Evolutionary conservation across 2,888 invertebrate species (phyloP).

Genomic region (Tanypteryx hageni): DNA sequence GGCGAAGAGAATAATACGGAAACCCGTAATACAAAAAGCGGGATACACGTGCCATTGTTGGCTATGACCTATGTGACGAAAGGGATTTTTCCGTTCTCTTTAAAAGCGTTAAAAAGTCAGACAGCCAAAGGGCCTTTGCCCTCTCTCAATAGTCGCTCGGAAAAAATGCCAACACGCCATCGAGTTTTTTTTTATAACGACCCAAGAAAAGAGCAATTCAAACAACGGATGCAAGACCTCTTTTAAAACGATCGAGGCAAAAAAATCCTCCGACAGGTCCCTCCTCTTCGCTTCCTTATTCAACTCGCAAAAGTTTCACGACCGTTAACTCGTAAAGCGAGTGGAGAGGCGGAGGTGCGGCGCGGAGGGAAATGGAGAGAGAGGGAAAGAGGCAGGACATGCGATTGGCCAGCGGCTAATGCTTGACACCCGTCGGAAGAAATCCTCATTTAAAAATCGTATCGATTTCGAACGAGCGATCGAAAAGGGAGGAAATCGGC

Average conservation of each 20-base stretch:
- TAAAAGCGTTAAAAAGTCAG: too few species aligned
- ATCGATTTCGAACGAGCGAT: constrained; percentile 21
- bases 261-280: constrained; percentile 39
- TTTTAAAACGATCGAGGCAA: constrained; percentile 29
- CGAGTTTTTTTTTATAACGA: constrained; percentile 9
- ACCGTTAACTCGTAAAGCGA: constrained; percentile 61
- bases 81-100: neutral
- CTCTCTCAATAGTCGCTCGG: constrained; percentile 15
- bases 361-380: neutral
- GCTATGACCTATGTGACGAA: neutral
- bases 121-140: neutral
- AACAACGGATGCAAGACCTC: constrained; percentile 46
- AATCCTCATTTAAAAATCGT: neutral
- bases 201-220: constrained; percentile 42
- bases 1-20: too few species aligned
- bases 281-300: constrained; percentile 45
- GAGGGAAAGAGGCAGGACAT: neutral
- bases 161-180: constrained; percentile 7
- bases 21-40: too few species aligned
- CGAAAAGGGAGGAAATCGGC: constrained; percentile 24
- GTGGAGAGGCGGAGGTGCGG: constrained; percentile 15
- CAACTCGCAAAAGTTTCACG: constrained; percentile 47
- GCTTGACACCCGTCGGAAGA: constrained; percentile 7
- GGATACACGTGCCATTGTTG: too few species aligned
- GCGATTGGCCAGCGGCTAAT: constrained; percentile 15